phyloP scores from a whole-genome alignment of 2,888 invertebrate species.

The Drosophila ezoana region DNA sequence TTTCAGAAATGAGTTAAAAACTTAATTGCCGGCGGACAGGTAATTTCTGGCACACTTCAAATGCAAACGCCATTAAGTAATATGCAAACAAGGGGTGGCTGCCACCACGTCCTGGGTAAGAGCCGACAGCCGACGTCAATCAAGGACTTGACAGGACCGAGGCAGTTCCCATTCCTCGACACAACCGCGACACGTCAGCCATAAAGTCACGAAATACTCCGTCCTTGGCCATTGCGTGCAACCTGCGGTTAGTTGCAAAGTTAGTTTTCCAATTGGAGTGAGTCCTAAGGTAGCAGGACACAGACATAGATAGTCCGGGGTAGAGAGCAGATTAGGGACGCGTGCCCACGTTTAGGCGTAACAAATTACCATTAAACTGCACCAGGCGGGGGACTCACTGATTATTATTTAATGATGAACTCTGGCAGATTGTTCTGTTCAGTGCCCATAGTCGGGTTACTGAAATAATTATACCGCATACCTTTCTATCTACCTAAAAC shows the following conservation, averaged over 20 bases:
- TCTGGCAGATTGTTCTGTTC: constrained; percentile 55
- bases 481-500: constrained; percentile 9
- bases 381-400: constrained; percentile 35
- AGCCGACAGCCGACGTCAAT: constrained; percentile 62
- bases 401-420: constrained; percentile 80
- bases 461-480: constrained; percentile 57
- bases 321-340: constrained; percentile 55
- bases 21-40: constrained; percentile 80
- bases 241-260: constrained; percentile 60
- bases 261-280: constrained; percentile 48
- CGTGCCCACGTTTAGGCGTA: constrained; percentile 84
- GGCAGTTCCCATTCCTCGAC: constrained; percentile 11
- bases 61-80: constrained; percentile 77
- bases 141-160: constrained; percentile 64
- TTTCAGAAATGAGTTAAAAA: constrained; percentile 73
- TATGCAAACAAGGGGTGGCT: constrained; percentile 79
- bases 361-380: constrained; percentile 82
- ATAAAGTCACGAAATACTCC: constrained; percentile 77
- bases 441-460: constrained; percentile 35
- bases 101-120: constrained; percentile 9
- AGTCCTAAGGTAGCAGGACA: not conserved
- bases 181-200: constrained; percentile 74
- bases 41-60: constrained; percentile 80
- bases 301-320: constrained; percentile 7
- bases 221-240: constrained; percentile 70